These are phyloP conservation scores for Semnornis frantzii DNA, from an alignment of 2,113 vertebrate genomes.

Conservation along the genomic window DNA sequence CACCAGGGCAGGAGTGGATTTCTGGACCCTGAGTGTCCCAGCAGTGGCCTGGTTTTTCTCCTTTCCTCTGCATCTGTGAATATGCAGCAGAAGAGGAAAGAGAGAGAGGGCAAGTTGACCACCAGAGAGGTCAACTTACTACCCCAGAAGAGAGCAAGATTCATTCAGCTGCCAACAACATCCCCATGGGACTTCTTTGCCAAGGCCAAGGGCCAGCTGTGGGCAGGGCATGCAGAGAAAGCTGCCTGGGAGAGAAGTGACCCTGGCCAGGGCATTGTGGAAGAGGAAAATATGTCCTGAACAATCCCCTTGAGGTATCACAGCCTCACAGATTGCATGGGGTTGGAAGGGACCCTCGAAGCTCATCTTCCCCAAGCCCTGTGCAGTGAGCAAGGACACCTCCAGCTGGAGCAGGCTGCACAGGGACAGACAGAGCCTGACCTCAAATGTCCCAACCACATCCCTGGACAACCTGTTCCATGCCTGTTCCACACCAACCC, in stretches of 20 bases:
- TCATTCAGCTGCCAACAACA: neutral
- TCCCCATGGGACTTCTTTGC: neutral
- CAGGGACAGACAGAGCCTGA: too few relatives aligned
- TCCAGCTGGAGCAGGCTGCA: too few relatives aligned
- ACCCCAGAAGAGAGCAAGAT: rapidly evolving
- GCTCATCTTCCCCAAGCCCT: too few relatives aligned
- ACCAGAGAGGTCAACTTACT: neutral
- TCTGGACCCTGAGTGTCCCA: neutral
- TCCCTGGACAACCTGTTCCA: too few relatives aligned
- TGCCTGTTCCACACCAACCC: too few relatives aligned
- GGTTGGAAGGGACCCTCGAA: too few relatives aligned
- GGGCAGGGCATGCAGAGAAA: neutral
- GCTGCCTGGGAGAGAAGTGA: neutral
- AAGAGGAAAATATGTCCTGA: neutral
- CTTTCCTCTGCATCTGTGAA: rapidly evolving
- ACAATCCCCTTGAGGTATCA: rapidly evolving
- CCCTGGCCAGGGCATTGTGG: rapidly evolving
- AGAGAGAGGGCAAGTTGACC: neutral
- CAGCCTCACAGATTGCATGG: too few relatives aligned
- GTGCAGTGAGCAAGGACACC: too few relatives aligned
- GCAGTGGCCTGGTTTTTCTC: neutral
- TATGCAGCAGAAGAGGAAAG: neutral
- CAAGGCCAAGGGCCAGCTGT: neutral
- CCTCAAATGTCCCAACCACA: too few relatives aligned
- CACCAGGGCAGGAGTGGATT: neutral